A percentile compares a stretch with the other conserved stretches of the same genome.
These are phyloP conservation scores for Drosophila asahinai DNA, from an alignment of 1,140 invertebrate species.

Conservation along the genomic window DNA sequence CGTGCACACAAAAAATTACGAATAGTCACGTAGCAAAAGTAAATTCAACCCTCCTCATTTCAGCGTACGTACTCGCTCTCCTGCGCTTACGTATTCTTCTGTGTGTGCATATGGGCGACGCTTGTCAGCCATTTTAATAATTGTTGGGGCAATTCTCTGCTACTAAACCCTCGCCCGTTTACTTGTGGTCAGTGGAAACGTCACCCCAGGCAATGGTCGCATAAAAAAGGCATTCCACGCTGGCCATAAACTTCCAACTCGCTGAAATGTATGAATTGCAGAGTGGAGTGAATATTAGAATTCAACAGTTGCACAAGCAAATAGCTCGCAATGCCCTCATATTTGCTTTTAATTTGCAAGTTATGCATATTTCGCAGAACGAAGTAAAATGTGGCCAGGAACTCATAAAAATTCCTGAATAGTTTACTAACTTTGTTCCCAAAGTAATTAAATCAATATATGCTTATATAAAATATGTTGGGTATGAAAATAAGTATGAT, in stretches of 20 bases:
- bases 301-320: conserved; percentile 37
- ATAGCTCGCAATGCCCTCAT: conserved; percentile 17
- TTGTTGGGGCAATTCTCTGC: conserved; percentile 70
- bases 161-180: conserved; percentile 51
- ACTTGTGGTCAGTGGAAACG: conserved; percentile 31
- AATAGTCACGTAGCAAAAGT: conserved; percentile 71
- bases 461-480: neutral
- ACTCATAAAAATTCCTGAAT: conserved; percentile 3
- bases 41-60: conserved; percentile 57
- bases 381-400: neutral
- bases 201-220: conserved; percentile 13
- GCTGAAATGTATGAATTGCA: conserved; percentile 20
- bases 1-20: conserved; percentile 63
- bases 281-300: conserved; percentile 31
- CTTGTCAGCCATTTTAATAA: conserved; percentile 76
- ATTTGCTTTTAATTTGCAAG: conserved; percentile 46
- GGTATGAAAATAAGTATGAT: neutral
- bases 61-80: conserved; percentile 3
- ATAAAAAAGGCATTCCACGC: neutral
- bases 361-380: conserved; percentile 16
- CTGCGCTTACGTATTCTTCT: conserved; percentile 1
- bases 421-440: neutral
- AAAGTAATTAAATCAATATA: conserved; percentile 8
- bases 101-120: conserved; percentile 47
- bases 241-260: conserved; percentile 30